Evolutionary conservation across 2,888 invertebrate genomes (phyloP).

Genomic region (Liopterus haemorrhoidalis): DNA sequence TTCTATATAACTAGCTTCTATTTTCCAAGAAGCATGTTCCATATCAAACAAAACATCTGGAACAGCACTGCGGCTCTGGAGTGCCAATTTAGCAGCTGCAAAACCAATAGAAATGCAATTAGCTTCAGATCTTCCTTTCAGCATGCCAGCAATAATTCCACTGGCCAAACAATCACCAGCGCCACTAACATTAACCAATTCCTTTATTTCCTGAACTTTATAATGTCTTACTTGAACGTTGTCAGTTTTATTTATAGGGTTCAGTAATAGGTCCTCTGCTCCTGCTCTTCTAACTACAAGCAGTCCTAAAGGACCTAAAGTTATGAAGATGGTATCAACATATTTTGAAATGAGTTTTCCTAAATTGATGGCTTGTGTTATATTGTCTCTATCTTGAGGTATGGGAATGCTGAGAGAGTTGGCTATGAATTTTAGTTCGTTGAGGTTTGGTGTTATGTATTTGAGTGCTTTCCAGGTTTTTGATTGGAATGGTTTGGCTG

Average conservation of each 20-base stretch:
- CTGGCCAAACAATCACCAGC: conserved; percentile 74
- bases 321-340: conserved; percentile 56
- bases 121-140: conserved; percentile 52
- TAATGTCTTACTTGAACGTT: conserved; percentile 43
- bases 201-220: conserved; percentile 42
- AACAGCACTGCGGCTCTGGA: conserved; percentile 57
- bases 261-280: conserved; percentile 36
- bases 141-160: conserved; percentile 61
- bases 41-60: conserved; percentile 44
- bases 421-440: conserved; percentile 67
- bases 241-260: conserved; percentile 13
- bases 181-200: conserved; percentile 70
- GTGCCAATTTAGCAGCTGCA: conserved; percentile 55
- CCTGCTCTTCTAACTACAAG: conserved; percentile 46
- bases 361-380: conserved; percentile 40
- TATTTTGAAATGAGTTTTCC: conserved; percentile 44
- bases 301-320: conserved; percentile 57
- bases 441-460: conserved; percentile 73
- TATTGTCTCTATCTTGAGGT: conserved; percentile 33
- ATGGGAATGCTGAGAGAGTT: conserved; percentile 44
- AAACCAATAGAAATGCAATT: conserved; percentile 58
- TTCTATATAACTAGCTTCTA: conserved; percentile 26
- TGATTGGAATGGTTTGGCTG: conserved; percentile 61
- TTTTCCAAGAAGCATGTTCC: conserved; percentile 28
- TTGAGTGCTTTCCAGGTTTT: conserved; percentile 47